Evolutionary conservation across 2,113 vertebrate genomes (phyloP).

Genomic region (Chelonoidis abingdonii): DNA sequence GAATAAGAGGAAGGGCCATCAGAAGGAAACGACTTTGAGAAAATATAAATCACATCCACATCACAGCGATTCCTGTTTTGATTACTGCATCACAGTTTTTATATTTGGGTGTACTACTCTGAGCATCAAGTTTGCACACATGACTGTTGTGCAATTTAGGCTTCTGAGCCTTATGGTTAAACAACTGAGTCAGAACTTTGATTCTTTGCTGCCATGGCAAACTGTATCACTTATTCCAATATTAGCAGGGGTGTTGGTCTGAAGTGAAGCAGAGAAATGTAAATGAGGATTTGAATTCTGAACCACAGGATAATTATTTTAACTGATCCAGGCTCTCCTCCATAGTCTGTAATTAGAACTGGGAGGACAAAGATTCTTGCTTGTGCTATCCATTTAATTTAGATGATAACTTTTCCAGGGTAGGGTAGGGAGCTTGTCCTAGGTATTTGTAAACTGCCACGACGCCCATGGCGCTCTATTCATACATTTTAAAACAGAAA

Average conservation of each 20-base stretch:
- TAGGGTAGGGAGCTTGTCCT: background rate
- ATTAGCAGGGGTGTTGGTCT: background rate
- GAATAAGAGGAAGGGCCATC: background rate
- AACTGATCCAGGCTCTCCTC: background rate
- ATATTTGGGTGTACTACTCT: background rate
- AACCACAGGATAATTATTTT: background rate
- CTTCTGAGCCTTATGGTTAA: background rate
- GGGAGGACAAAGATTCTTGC: background rate
- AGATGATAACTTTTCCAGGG: background rate
- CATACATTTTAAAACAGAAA: background rate
- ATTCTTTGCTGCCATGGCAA: background rate
- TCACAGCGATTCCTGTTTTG: background rate
- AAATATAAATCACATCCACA: background rate
- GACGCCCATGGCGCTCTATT: background rate
- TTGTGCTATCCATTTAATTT: background rate
- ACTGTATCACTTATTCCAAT: constrained; percentile 21
- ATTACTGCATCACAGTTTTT: too few relatives aligned
- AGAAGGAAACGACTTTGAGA: background rate
- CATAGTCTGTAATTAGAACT: background rate
- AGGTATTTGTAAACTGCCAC: background rate
- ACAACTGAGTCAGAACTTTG: constrained; percentile 17
- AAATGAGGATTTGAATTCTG: background rate
- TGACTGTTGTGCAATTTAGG: background rate
- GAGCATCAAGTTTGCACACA: background rate
- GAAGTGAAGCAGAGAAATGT: background rate